Evolutionary conservation across 2,113 vertebrate genomes (phyloP).

Genomic region (Micronycteris hirsuta): DNA sequence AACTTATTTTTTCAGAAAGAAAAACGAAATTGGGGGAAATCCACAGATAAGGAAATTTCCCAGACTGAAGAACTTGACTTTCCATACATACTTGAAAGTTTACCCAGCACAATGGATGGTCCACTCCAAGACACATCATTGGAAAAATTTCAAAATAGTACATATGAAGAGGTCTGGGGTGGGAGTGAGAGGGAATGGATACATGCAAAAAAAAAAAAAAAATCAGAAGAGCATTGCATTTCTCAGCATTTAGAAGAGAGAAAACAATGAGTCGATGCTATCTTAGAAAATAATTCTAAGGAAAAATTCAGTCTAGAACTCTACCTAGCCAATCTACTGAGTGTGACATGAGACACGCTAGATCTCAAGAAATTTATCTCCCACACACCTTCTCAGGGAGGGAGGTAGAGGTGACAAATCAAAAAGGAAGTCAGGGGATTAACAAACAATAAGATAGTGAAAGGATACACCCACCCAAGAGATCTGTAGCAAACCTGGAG

Average conservation of each 20-base stretch:
- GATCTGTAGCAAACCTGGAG: not conserved
- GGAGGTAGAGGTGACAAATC: not conserved
- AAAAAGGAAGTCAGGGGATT: not conserved
- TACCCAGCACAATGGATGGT: not conserved
- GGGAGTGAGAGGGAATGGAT: not conserved
- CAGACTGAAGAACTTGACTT: not conserved
- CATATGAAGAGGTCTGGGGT: not conserved
- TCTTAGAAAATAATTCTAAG: constrained; percentile 24
- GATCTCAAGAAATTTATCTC: not conserved
- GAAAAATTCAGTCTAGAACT: not conserved
- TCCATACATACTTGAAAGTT: not conserved
- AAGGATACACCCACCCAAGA: not conserved
- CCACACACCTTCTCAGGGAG: not conserved
- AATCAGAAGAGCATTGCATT: not conserved
- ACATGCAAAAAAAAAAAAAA: not conserved
- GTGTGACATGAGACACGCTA: not conserved
- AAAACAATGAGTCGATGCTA: not conserved
- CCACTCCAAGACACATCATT: not conserved
- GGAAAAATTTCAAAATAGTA: not conserved
- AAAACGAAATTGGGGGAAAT: not conserved
- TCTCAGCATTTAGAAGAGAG: not conserved
- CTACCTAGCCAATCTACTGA: not conserved
- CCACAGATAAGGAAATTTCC: constrained; percentile 21
- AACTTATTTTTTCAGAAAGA: not conserved
- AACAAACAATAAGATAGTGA: not conserved